Evolutionary conservation across 2,888 invertebrate genomes (phyloP), one percentile per base, ranked within the genome.

Genomic region (Volucella bombylans): DNA sequence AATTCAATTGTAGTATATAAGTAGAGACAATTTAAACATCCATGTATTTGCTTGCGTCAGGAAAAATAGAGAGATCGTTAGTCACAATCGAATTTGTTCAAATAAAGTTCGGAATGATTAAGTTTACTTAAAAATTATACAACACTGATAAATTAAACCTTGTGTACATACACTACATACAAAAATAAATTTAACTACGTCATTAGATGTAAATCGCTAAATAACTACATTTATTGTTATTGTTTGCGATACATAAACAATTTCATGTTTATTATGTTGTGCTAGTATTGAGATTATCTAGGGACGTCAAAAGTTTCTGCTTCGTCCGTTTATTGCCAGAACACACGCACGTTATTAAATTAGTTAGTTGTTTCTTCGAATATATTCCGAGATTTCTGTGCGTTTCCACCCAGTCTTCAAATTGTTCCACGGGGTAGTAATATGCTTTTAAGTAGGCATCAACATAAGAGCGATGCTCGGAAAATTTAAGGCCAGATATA

Each of bases 391-490:
- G 95, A 91, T 98, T 97, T 80, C 94, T 94, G 90, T 97, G 96
- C 50, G 96, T 95, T 87, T 94, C 94, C 8, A 99, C 94, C 95
- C 99, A 99, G 62, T 95, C 94, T 90, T 99, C 98, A 49, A 99
- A 93, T 69, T 95, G 96, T 81, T 94, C 94, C 88, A 98, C 96
- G 0, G 98, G 97, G 87, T 98, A 93, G 92, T 99, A 99, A 91
- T 96, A 99, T 0, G 99, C 98, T 91, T 99, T 99, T 0, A 99
- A 96, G 90, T 98, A 99, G 71, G 94, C 94, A 92, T 99, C 99
- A 0, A 99, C 98, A 89, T 96, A 97, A 72, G 96, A 96, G 86
- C 96, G 95, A 89, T 96, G 96, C 0, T 98, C 97, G 14, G 97
- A 93, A 2, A 98, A 98, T 89, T 95, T 95, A 8, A 97, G 90